These are phyloP conservation scores for Epistrophella euchroma DNA, from an alignment of 2,888 invertebrate genomes.

Conservation along the genomic window DNA sequence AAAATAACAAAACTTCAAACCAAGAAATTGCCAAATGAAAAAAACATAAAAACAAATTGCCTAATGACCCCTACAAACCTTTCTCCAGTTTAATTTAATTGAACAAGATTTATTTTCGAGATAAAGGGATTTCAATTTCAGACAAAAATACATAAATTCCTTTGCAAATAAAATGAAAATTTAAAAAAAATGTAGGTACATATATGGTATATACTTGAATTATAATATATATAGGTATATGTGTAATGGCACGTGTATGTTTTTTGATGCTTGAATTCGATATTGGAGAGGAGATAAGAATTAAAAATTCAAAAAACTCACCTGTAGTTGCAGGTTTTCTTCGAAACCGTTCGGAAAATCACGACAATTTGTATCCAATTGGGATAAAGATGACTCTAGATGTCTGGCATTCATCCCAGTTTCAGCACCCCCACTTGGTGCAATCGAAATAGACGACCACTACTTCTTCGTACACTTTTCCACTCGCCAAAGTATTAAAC, in stretches of 20 bases:
- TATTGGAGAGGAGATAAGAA: neutral
- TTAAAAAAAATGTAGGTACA: neutral
- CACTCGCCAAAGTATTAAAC: slow-evolving; percentile 56
- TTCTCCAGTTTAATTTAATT: neutral
- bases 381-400: slow-evolving; percentile 82
- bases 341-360: slow-evolving; percentile 81
- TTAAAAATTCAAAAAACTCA: slow-evolving; percentile 61
- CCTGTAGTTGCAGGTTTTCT: slow-evolving; percentile 80
- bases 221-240: too few species aligned
- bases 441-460: slow-evolving; percentile 60
- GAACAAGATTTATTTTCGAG: neutral
- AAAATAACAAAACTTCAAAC: too few species aligned
- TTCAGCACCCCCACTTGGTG: slow-evolving; percentile 74
- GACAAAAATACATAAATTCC: neutral
- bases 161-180: neutral
- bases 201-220: neutral
- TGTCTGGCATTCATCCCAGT: slow-evolving; percentile 82
- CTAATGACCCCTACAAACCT: too few species aligned
- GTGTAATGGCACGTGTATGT: neutral
- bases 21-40: too few species aligned
- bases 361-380: slow-evolving; percentile 81
- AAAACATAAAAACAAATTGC: too few species aligned
- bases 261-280: neutral
- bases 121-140: neutral
- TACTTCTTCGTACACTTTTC: slow-evolving; percentile 58